phyloP scores from a whole-genome alignment of 2,888 invertebrate species.

The Synergus laeviventris region DNA sequence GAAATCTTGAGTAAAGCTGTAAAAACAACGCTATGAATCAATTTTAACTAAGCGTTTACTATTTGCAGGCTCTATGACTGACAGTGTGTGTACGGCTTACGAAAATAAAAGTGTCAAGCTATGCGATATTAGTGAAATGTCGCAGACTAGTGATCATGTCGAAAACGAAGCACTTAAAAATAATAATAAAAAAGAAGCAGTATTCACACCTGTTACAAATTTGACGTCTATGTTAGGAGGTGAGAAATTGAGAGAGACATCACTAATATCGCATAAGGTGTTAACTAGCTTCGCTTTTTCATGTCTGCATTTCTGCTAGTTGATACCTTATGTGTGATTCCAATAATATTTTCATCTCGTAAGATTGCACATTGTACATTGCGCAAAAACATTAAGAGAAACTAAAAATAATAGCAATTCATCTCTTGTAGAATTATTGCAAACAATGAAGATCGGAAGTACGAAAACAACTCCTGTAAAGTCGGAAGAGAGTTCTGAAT shows the following conservation, averaged over 20 bases:
- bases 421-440: slow-evolving; percentile 75
- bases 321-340: slow-evolving; percentile 24
- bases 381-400: not conserved
- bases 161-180: slow-evolving; percentile 57
- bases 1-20: slow-evolving; percentile 6
- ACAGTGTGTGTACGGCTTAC: slow-evolving; percentile 80
- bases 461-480: slow-evolving; percentile 74
- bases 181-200: slow-evolving; percentile 52
- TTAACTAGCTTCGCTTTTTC: slow-evolving; percentile 32
- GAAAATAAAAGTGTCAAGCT: slow-evolving; percentile 73
- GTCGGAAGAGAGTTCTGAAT: slow-evolving; percentile 60
- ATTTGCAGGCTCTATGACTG: slow-evolving; percentile 78
- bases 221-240: slow-evolving; percentile 76
- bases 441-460: slow-evolving; percentile 75
- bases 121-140: slow-evolving; percentile 57
- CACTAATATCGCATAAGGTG: slow-evolving; percentile 40
- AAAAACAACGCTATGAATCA: slow-evolving; percentile 7
- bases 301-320: slow-evolving; percentile 27
- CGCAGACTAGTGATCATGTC: slow-evolving; percentile 51
- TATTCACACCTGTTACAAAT: slow-evolving; percentile 63
- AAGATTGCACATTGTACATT: not conserved
- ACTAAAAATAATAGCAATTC: slow-evolving; percentile 13
- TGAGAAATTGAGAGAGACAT: slow-evolving; percentile 58
- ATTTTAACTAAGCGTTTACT: slow-evolving; percentile 14
- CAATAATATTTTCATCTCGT: not conserved